Percentiles rank a stretch among this genome's conserved stretches.
phyloP scores from a whole-genome alignment of 2,797 vertebrate species.

The Chaunax sp. region DNA sequence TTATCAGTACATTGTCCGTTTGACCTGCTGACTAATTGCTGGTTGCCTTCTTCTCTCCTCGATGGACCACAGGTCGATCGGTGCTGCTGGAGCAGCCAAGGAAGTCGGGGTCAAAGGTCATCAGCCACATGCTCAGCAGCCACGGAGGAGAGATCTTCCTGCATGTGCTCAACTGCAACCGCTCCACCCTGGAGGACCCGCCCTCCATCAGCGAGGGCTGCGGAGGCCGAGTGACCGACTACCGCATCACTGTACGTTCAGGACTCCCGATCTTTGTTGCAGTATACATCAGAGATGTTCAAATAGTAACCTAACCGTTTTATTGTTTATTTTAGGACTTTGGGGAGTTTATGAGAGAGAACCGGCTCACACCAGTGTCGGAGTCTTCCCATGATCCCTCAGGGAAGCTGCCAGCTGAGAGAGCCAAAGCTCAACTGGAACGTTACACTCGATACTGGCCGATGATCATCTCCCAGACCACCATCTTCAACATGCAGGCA shows the following conservation, averaged over 20 bases:
- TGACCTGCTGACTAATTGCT: neutral
- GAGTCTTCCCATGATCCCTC: constrained; percentile 87
- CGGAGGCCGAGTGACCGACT: constrained; percentile 97
- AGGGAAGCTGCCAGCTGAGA: constrained; percentile 89
- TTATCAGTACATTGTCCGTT: neutral
- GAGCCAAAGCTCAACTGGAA: constrained; percentile 95
- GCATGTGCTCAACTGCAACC: constrained; percentile 96
- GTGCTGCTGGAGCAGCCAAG: constrained; percentile 97
- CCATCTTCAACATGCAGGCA: constrained; percentile 99
- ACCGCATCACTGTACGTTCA: constrained; percentile 93
- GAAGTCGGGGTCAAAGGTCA: constrained; percentile 98
- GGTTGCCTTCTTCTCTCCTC: neutral
- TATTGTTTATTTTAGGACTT: constrained; percentile 88
- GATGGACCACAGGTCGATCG: constrained; percentile 87
- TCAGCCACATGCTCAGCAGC: constrained; percentile 99
- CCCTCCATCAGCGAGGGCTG: constrained; percentile 99
- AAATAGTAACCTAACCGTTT: neutral
- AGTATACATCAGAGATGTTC: neutral
- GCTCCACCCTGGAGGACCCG: constrained; percentile 96
- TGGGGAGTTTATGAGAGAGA: constrained; percentile 99
- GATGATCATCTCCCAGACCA: constrained; percentile 99
- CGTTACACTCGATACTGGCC: constrained; percentile 98
- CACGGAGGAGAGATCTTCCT: constrained; percentile 98
- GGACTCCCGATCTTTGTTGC: neutral
- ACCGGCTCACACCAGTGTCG: constrained; percentile 94